Conservation (phyloP, 2,797 vertebrate species). For the Xenentodon cancila region DNA sequence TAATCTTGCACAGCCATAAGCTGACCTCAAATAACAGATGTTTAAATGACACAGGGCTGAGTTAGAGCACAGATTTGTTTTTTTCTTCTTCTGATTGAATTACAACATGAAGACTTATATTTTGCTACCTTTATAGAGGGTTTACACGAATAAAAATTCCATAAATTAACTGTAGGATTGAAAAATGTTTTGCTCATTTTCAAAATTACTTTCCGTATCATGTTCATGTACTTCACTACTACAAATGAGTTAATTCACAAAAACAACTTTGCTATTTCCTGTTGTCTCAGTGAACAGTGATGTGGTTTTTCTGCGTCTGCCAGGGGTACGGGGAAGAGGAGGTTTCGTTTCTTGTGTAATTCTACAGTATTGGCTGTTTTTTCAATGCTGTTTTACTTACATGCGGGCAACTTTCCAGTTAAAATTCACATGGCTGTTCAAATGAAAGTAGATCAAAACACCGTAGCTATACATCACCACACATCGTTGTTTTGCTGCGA, state of each 20-base stretch:
- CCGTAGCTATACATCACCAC: too few relatives aligned
- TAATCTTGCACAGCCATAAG: conserved; percentile 5
- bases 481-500: too few relatives aligned
- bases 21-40: conserved; percentile 12
- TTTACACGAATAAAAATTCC: too few relatives aligned
- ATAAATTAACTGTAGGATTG: too few relatives aligned
- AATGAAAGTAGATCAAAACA: too few relatives aligned
- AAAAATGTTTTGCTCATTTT: too few relatives aligned
- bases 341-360: conserved; percentile 21
- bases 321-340: conserved; percentile 29
- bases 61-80: not conserved
- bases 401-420: too few relatives aligned
- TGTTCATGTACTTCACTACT: not conserved
- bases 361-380: not conserved
- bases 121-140: not conserved
- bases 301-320: conserved; percentile 37
- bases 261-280: conserved; percentile 33
- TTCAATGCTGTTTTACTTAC: not conserved
- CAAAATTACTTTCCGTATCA: too few relatives aligned
- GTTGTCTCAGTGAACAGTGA: conserved; percentile 29
- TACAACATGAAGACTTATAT: not conserved
- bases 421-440: too few relatives aligned
- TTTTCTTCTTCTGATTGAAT: not conserved
- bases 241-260: conserved; percentile 33
- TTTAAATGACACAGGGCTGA: conserved; percentile 8